A percentile compares a stretch with the other conserved stretches of the same genome.
Conservation (phyloP, 2,888 invertebrate genomes). For the Chelonus formosanus region DNA sequence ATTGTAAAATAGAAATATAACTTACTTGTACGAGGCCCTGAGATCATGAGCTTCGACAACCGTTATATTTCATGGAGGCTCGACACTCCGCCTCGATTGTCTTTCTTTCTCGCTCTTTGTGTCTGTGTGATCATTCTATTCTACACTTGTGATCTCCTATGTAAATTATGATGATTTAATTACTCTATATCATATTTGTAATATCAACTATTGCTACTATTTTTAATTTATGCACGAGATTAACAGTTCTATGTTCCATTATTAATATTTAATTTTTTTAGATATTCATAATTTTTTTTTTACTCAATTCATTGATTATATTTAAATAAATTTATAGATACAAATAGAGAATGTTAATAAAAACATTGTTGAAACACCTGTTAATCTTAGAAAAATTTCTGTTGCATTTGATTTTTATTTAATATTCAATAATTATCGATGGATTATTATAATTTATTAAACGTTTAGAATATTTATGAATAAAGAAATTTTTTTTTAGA, state of each 20-base stretch:
- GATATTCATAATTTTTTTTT: no score
- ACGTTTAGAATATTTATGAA: no score
- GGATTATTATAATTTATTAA: no score
- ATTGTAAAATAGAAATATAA: conserved; percentile 50
- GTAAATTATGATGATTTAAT: conserved; percentile 44
- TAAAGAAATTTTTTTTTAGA: no score
- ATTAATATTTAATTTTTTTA: no score
- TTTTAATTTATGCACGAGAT: neutral
- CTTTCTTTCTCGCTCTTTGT: neutral
- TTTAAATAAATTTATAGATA: no score
- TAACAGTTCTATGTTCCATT: neutral
- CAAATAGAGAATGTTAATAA: no score
- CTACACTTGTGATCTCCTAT: conserved; percentile 38
- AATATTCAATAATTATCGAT: no score
- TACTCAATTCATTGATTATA: no score
- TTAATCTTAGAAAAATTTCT: no score
- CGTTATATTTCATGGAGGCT: conserved; percentile 58
- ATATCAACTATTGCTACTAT: conserved; percentile 16
- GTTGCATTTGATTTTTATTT: no score
- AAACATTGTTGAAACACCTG: no score
- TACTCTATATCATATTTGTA: conserved; percentile 41
- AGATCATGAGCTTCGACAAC: conserved; percentile 42
- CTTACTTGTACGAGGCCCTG: conserved; percentile 47
- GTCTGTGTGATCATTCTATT: neutral
- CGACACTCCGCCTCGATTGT: conserved; percentile 41